Conservation (phyloP, 2,113 vertebrate species). For the Thinocorus orbignyianus region DNA sequence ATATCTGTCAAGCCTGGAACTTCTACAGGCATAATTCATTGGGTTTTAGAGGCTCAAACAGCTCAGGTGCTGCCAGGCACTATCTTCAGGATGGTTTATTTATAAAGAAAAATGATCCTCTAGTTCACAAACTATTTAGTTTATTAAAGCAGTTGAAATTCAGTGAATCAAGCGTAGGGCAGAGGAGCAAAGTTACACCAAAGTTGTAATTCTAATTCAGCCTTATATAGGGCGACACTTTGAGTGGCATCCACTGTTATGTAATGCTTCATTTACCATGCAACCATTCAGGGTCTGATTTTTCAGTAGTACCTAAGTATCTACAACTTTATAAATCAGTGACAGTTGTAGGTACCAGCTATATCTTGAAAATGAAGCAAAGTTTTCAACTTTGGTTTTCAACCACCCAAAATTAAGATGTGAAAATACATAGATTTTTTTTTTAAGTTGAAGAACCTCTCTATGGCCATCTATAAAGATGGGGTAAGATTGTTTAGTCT, state of each 20-base stretch:
- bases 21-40: not conserved
- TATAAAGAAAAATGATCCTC: not conserved
- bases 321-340: not conserved
- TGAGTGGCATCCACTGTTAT: not conserved
- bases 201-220: not conserved
- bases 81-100: not conserved
- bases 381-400: not conserved
- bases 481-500: not conserved
- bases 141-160: slow-evolving; percentile 5
- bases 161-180: not conserved
- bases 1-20: not conserved
- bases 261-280: not conserved
- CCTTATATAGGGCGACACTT: not conserved
- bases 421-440: not conserved
- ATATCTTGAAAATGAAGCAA: not conserved
- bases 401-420: not conserved
- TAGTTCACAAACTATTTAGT: not conserved
- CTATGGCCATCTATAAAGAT: not conserved
- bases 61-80: not conserved
- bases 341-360: not conserved
- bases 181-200: not conserved
- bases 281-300: not conserved
- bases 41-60: not conserved
- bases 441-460: too few relatives aligned
- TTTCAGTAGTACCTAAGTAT: not conserved